These are phyloP conservation scores for Eriocheir sinensis DNA, from an alignment of 1,140 invertebrate species.

Conservation along the genomic window DNA sequence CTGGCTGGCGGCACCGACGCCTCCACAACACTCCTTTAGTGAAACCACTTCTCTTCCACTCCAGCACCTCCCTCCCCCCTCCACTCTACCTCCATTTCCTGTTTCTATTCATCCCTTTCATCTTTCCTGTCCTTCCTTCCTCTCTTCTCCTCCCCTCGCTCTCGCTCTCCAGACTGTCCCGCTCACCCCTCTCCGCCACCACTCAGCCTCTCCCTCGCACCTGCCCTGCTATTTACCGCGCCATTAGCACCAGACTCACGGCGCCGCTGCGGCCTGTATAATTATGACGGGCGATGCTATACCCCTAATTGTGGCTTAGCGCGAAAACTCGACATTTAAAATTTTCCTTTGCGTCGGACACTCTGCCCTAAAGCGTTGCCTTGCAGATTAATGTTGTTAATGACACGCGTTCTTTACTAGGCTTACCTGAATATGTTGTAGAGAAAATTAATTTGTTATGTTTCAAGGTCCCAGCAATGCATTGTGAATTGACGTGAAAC, in stretches of 20 bases:
- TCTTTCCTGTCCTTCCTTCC: neutral
- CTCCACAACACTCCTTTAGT: neutral
- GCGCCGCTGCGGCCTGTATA: neutral
- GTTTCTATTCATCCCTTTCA: neutral
- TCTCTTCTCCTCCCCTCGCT: neutral
- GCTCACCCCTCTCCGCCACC: slow-evolving; percentile 8
- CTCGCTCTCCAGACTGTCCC: neutral
- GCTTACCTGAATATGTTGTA: no score
- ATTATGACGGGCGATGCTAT: slow-evolving; percentile 23
- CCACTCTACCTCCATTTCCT: neutral
- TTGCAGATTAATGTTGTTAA: neutral
- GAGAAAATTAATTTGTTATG: no score
- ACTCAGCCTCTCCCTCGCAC: slow-evolving; percentile 11
- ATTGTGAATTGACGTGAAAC: no score
- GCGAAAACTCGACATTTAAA: neutral
- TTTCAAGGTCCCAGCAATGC: no score
- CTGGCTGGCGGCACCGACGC: neutral
- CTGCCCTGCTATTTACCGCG: neutral
- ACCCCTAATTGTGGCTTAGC: slow-evolving; percentile 4
- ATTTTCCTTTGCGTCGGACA: neutral
- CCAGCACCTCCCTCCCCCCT: neutral
- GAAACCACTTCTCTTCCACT: neutral
- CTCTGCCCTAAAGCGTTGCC: neutral
- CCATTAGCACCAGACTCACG: neutral
- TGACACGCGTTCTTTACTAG: no score